Evolutionary conservation across 2,797 vertebrate species (phyloP), one percentile per base, ranked within the genome.

Genomic region (Leptatherina wallacei): DNA sequence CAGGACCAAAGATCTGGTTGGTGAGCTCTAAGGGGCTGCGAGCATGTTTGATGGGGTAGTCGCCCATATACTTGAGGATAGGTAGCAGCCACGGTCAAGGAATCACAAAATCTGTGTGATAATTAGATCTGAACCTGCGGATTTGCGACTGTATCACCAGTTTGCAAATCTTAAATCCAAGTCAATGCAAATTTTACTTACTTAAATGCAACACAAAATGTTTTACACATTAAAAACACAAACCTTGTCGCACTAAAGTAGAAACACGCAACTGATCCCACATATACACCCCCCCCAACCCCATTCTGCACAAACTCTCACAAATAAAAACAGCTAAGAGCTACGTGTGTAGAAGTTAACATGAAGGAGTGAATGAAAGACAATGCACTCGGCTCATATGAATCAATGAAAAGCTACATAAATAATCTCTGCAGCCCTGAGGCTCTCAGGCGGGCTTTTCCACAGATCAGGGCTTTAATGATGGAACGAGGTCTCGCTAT

Each of bases 11-110:
- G 89, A 99, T 97, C 94, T 97, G 96, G 87, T 99, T 95, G 0
- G 96, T 98, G 80, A 99, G 92, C 75, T 98, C 96, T 3, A 93
- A 22, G 0, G 94, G 91, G 65, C 92, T 93, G 70, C 94, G 93
- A 13, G 84, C 40, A 16, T 96, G 95, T 72, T 96, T 96, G 30
- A 97, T 93, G 4, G 98, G 97, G 73, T 99, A 99, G 88, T 99
- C 97, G 0, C 97, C 98, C 96, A 98, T 99, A 77, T 98, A 99
- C 93, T 96, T 97, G 83, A 99, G 90, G 86, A 99, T 96, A 75
- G 96, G 97, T 99, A 66, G 78, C 11, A 77, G 18, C 1, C 3
- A 13, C 27, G 1, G 92, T 96, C 91, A 98, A 97, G 95, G 94
- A 93, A 22, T 49, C 14, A 69, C 4, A 71, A 13, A 1, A 20